Percentiles rank a stretch among this genome's conserved stretches.
These are phyloP conservation scores for Charina bottae DNA, from an alignment of 2,113 vertebrate genomes.

Conservation along the genomic window DNA sequence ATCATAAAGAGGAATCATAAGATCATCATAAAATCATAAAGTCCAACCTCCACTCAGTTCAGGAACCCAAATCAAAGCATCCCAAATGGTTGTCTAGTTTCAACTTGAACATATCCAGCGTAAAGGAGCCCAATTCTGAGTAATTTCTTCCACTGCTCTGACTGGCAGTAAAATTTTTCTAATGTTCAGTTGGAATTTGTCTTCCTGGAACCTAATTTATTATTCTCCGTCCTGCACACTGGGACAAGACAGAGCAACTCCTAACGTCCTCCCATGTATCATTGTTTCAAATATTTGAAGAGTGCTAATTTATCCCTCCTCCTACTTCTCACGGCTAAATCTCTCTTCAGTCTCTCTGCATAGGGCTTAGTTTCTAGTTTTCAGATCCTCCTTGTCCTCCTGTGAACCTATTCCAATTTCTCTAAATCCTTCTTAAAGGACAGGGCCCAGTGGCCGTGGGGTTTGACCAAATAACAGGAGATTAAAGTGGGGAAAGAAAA, in stretches of 20 bases:
- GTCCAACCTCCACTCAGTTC: not conserved
- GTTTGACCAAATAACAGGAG: not conserved
- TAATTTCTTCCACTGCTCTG: not conserved
- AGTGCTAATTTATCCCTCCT: not conserved
- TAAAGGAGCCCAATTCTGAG: not conserved
- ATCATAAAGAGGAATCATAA: not conserved
- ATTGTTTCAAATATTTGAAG: not conserved
- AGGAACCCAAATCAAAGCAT: not conserved
- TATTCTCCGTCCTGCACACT: not conserved
- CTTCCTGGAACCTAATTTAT: not conserved
- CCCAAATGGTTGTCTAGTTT: not conserved
- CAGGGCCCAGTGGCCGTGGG: not conserved
- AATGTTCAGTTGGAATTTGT: not conserved
- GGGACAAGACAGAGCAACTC: not conserved
- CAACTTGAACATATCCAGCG: not conserved
- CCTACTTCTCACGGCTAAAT: not conserved
- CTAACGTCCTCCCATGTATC: not conserved
- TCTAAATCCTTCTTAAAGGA: not conserved
- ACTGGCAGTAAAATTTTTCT: not conserved
- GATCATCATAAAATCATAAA: not conserved
- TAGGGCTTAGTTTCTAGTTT: not conserved
- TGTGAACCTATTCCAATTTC: not conserved
- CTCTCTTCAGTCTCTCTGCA: not conserved
- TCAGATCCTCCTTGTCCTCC: not conserved
- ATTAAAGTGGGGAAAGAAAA: not conserved